Conservation (phyloP, 92 coral and sea anemone genomes). For the Epizoanthus stellaris region DNA sequence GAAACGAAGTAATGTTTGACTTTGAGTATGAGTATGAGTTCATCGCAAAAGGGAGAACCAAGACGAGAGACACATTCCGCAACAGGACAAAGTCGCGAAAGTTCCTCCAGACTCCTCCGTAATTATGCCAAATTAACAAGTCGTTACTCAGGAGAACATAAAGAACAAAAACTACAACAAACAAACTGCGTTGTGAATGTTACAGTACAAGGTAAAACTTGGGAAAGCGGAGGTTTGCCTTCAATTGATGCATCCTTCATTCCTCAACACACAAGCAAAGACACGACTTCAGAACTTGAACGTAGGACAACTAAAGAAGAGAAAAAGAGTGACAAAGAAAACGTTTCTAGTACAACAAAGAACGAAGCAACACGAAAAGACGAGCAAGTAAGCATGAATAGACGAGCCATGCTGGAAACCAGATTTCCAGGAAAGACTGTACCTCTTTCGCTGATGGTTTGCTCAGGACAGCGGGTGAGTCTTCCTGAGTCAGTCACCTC, state of each 20-base stretch:
- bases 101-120: constrained; percentile 35
- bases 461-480: constrained; percentile 68
- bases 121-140: constrained; percentile 62
- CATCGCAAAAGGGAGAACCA: background rate
- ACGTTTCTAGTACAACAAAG: background rate
- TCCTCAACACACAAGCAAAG: background rate
- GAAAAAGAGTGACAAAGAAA: constrained; percentile 7
- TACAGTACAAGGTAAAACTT: constrained; percentile 47
- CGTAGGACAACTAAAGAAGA: constrained; percentile 17
- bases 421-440: constrained; percentile 6
- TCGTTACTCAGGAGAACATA: constrained; percentile 52
- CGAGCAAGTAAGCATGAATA: background rate
- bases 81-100: background rate
- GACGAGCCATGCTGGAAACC: background rate
- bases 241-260: constrained; percentile 6
- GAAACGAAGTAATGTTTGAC: background rate
- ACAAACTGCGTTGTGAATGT: constrained; percentile 24
- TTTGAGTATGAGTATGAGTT: background rate
- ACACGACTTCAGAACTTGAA: background rate
- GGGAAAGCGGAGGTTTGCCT: constrained; percentile 32
- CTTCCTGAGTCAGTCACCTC: constrained; percentile 33
- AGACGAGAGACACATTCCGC: background rate
- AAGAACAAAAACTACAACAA: constrained; percentile 34
- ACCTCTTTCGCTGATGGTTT: constrained; percentile 53
- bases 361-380: constrained; percentile 8